Evolutionary conservation across 2,888 invertebrate species (phyloP).

Genomic region (Agrilus cyanescens): DNA sequence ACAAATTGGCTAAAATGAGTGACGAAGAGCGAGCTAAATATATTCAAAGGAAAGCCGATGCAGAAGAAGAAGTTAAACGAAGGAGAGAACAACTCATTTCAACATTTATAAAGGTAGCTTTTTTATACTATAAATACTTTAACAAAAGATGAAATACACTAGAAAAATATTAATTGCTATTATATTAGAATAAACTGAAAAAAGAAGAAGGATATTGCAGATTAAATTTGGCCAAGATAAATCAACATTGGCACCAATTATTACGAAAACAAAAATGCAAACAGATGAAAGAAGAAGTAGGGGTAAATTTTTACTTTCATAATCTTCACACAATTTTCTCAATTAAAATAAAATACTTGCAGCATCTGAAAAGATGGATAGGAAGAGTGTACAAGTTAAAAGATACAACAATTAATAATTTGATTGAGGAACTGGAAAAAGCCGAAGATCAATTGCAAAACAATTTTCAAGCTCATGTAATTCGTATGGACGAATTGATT

Average conservation of each 20-base stretch:
- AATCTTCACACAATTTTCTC: not conserved
- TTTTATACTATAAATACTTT: slow-evolving; percentile 19
- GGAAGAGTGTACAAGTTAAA: slow-evolving; percentile 54
- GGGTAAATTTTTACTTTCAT: slow-evolving; percentile 32
- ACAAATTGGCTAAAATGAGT: slow-evolving; percentile 71
- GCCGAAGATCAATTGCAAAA: slow-evolving; percentile 63
- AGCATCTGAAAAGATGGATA: slow-evolving; percentile 48
- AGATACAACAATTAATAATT: slow-evolving; percentile 49
- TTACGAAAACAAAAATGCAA: slow-evolving; percentile 64
- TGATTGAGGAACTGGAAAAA: slow-evolving; percentile 54
- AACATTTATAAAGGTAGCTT: slow-evolving; percentile 63
- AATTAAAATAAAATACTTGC: slow-evolving; percentile 3
- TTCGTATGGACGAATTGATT: slow-evolving; percentile 55
- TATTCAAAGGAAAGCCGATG: slow-evolving; percentile 68
- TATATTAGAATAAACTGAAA: slow-evolving; percentile 64
- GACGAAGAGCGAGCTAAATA: slow-evolving; percentile 74
- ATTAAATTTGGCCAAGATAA: slow-evolving; percentile 71
- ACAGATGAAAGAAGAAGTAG: slow-evolving; percentile 57
- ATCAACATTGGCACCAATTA: slow-evolving; percentile 73
- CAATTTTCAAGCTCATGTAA: slow-evolving; percentile 61
- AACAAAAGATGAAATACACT: too few relatives aligned
- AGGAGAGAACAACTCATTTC: slow-evolving; percentile 71
- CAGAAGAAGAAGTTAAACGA: slow-evolving; percentile 68
- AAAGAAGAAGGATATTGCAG: slow-evolving; percentile 69
- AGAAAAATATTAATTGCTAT: slow-evolving; percentile 3